Evolutionary conservation across 1,140 invertebrate species (phyloP), one percentile per base, ranked within the genome.

Genomic region (Luehdorfia chinensis): DNA sequence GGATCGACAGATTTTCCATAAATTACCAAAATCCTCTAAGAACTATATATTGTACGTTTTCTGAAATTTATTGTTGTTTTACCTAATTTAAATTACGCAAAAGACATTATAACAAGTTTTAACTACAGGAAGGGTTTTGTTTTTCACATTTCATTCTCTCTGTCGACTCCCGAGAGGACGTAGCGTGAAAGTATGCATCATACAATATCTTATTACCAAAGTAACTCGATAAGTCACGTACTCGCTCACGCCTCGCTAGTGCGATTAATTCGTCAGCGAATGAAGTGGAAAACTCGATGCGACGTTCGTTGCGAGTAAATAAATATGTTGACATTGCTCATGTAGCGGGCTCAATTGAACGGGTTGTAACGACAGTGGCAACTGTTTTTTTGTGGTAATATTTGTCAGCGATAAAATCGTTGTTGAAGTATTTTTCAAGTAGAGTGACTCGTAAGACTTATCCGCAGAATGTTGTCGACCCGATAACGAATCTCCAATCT

Each of bases 301-400:
- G 39, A 43, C 39, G 9, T 11, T 8, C 39, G 39, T 18, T 11
- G 39, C 39, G 39, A 28, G 39, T 43, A 43, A 43, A 43, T 43
- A 43, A 43, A 43, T 43, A 43, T 43, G 39, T 43, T 43, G 39
- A 43, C 39, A 43, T 43, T 43, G 25, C 39, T 43, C 39, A 43
- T 43, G 39, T 43, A 43, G 13, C 23, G 23, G 28, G 14, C 39
- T 43, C 39, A 25, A 43, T 43, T 43, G 39, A 43, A 43, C 39
- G 14, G 39, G 8, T 41, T 28, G 13, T 7, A 25, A 25, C 19
- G 21, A 43, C 39, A 30, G 1, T 28, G 37, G 37, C 28, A 43
- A 43, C 28, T 43, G 25, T 27, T 43, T 43, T 28, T 13, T 37
- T 43, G 28, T 30, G 14, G 5, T 14, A 16, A n/a, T n/a, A n/a